A percentile compares a stretch with the other conserved stretches of the same genome.
Conservation (phyloP, 2,797 vertebrate genomes). For the Chaetophractus vellerosus region DNA sequence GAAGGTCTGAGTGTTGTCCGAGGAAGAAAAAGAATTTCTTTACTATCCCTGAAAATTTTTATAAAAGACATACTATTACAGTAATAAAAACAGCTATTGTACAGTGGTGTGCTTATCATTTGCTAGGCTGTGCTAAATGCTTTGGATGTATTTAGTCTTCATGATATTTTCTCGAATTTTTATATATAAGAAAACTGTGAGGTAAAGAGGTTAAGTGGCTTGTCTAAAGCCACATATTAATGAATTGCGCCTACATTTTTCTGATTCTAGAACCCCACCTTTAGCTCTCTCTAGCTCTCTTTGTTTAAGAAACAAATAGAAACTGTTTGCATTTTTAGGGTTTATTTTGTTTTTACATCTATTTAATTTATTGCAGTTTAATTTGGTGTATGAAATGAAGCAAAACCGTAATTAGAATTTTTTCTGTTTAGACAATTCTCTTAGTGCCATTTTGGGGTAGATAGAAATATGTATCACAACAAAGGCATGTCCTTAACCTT, state of each 20-base stretch:
- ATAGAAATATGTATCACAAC: no score
- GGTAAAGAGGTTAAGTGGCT: accelerated
- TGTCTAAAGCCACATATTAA: accelerated
- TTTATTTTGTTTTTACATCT: neutral
- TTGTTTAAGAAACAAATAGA: neutral
- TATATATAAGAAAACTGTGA: neutral
- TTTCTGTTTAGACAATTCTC: accelerated
- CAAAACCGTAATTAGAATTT: neutral
- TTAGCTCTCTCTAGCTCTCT: neutral
- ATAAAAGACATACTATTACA: neutral
- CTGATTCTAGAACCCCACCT: accelerated
- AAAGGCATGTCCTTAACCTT: no score
- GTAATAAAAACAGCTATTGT: neutral
- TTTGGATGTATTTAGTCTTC: neutral
- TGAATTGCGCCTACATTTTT: accelerated
- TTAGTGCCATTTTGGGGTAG: neutral
- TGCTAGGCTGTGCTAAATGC: neutral
- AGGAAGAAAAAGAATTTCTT: neutral
- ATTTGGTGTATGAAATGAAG: neutral
- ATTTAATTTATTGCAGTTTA: neutral
- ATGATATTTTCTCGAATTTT: neutral
- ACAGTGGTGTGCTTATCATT: accelerated
- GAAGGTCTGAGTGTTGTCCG: neutral
- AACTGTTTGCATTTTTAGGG: accelerated
- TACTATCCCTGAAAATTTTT: neutral